phyloP scores from a whole-genome alignment of 2,113 vertebrate genomes.

The Antennarius striatus region DNA sequence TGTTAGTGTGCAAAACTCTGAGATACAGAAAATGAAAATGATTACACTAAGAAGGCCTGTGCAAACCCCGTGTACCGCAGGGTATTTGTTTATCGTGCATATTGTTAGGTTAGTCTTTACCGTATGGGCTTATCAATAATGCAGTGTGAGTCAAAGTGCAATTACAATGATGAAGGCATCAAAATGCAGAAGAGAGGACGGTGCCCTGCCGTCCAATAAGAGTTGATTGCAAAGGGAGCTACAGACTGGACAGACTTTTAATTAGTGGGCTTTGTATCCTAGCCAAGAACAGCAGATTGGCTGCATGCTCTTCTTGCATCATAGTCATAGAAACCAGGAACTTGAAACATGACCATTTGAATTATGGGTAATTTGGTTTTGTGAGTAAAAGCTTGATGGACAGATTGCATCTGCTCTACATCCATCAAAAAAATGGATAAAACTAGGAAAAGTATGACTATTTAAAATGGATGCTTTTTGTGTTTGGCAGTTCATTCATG shows the following conservation, averaged over 20 bases:
- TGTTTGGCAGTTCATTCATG: background rate
- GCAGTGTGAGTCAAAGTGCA: slow-evolving; percentile 62
- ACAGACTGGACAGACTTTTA: slow-evolving; percentile 74
- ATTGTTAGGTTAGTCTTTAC: slow-evolving; percentile 68
- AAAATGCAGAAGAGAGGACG: slow-evolving; percentile 66
- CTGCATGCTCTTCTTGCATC: slow-evolving; percentile 63
- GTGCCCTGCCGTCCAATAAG: slow-evolving; percentile 55
- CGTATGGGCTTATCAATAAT: slow-evolving; percentile 73
- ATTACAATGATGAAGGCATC: slow-evolving; percentile 78
- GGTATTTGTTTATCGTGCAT: slow-evolving; percentile 71
- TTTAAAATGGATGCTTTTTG: background rate
- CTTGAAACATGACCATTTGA: slow-evolving; percentile 49
- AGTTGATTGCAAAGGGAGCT: slow-evolving; percentile 58
- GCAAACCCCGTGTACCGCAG: slow-evolving; percentile 47
- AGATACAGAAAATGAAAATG: slow-evolving; percentile 47
- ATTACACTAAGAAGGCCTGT: slow-evolving; percentile 44
- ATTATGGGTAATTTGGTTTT: slow-evolving; percentile 48
- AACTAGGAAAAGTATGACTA: slow-evolving; percentile 4
- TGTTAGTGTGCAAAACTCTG: slow-evolving; percentile 52
- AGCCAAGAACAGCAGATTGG: slow-evolving; percentile 71
- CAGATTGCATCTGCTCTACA: slow-evolving; percentile 31
- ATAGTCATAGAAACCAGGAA: slow-evolving; percentile 61
- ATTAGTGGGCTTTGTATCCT: slow-evolving; percentile 71
- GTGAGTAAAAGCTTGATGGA: slow-evolving; percentile 42
- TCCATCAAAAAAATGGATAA: slow-evolving; percentile 18